Conservation (phyloP, 2,113 vertebrate genomes). For the Haliaeetus leucogaster region DNA sequence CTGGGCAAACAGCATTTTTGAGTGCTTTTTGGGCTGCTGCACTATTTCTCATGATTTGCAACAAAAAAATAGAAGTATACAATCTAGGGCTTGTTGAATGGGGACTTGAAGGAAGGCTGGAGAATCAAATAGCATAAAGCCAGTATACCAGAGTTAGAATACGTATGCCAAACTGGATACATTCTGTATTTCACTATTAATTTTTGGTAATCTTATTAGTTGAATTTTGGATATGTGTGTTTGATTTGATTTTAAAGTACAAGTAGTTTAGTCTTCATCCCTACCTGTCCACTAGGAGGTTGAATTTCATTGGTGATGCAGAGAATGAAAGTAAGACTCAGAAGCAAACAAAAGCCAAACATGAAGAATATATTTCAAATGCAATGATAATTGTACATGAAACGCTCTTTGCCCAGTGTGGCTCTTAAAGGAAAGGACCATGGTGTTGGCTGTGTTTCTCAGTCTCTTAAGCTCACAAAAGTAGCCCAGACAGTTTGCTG, state of each 20-base stretch:
- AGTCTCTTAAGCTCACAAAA: conserved; percentile 58
- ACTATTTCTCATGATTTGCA: neutral
- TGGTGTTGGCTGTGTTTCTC: conserved; percentile 56
- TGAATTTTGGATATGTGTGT: neutral
- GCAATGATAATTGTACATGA: neutral
- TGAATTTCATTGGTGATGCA: neutral
- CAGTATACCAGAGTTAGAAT: neutral
- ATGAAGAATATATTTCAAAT: neutral
- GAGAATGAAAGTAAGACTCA: neutral
- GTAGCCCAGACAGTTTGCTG: conserved; percentile 75
- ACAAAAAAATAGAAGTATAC: neutral
- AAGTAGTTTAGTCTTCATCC: neutral
- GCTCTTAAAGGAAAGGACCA: conserved; percentile 25
- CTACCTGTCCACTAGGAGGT: neutral
- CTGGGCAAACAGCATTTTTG: neutral
- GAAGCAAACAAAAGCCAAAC: neutral
- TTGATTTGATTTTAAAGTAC: neutral
- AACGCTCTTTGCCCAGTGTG: neutral
- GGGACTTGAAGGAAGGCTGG: neutral
- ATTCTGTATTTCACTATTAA: neutral
- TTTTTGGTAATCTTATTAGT: neutral
- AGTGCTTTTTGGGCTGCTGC: neutral
- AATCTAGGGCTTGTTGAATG: neutral
- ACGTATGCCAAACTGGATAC: neutral
- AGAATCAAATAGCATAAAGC: neutral